Base-by-base conservation (phyloP, 2,888 invertebrate genomes). In the Acrobasis repandana region DNA sequence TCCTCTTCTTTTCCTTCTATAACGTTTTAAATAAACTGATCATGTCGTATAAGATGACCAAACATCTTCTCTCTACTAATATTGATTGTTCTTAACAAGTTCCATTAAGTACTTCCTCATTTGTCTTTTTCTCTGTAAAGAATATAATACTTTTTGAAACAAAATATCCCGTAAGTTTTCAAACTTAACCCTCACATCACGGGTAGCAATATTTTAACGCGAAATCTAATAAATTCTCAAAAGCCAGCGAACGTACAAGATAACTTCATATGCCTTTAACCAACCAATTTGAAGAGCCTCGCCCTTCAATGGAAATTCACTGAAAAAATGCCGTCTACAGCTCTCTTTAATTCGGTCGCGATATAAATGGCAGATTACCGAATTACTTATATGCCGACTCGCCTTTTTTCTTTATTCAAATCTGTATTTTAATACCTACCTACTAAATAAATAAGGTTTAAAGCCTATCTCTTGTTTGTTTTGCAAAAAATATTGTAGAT, bases 171-270 rank as follows among this genome's bases (percentile, higher is more conserved):
- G 43, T 14, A 43, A 2, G 43, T 43, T 43, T 43, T 5, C 43
- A 43, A 14, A n/a, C 43, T 10, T 43, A 38, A 11, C 43, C n/a
- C 6, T 43, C 5, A 14, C 14, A 43, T 43, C 14, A n/a, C 11
- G 43, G 38, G 43, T n/a, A n/a, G 43, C 43, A 43, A 43, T 43
- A 43, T 43, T 43, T 43, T 43, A 43, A 43, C 43, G 43, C 43
- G 43, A 14, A 43, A 43, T 43, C 43, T 43, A 43, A 43, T 43
- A 43, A 43, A 43, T 43, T 43, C 43, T 43, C 43, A n/a, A 14
- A 43, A 43, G 14, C 43, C 43, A 43, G 14, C 43, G 43, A 43
- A n/a, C 43, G 43, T n/a, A 10, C 9, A n/a, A 43, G 43, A n/a
- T 43, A 43, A 43, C 43, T 43, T 43, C n/a, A 43, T 43, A 43